Base-by-base conservation (phyloP, 2,113 vertebrate genomes). In the Austrofundulus limnaeus region DNA sequence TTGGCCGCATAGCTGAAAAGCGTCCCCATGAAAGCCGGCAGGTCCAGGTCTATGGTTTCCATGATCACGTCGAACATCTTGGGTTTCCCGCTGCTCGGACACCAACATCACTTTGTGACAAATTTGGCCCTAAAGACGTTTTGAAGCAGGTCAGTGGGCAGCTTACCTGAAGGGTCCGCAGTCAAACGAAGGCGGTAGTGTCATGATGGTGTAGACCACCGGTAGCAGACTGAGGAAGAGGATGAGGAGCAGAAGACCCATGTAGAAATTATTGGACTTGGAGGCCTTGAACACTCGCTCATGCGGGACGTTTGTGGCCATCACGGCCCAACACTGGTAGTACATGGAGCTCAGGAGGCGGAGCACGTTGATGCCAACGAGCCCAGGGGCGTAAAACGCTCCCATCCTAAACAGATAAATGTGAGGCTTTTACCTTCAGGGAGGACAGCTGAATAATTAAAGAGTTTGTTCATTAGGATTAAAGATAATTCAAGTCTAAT, bases 221-320 rank as follows among this genome's bases (percentile, higher is more conserved):
- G 97, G 97, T 57, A 99, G 78, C 23, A 99, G 93, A 75, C 97
- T 98, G 77, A 99, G 92, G 86, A 99, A 98, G 38, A 99, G 94
- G 88, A 99, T 96, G 81, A 99, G 87, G 63, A 99, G 92, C 80
- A 99, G 85, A 24, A 99, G 91, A 17, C 96, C 96, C 95, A 98
- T 98, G 89, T 99, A 99, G 91, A 99, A 99, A 90, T 98, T 99
- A 80, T 96, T 98, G 81, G 97, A 99, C 51, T 97, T 94, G 55
- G 97, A 99, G 57, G 97, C 97, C 85, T 99, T 98, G 92, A 99
- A 99, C 68, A 99, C 96, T 1, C 97, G 91, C 71, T 87, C 96
- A 0, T 98, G 97, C 39, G 97, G 97, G 12, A 99, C 97, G 5
- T 99, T 99, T 81, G 95, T 96, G 34, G 92, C 95, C 96, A 98